A percentile compares a stretch with the other conserved stretches of the same genome.
Conservation (phyloP, 2,113 vertebrate genomes). For the Oncorhynchus mykiss region DNA sequence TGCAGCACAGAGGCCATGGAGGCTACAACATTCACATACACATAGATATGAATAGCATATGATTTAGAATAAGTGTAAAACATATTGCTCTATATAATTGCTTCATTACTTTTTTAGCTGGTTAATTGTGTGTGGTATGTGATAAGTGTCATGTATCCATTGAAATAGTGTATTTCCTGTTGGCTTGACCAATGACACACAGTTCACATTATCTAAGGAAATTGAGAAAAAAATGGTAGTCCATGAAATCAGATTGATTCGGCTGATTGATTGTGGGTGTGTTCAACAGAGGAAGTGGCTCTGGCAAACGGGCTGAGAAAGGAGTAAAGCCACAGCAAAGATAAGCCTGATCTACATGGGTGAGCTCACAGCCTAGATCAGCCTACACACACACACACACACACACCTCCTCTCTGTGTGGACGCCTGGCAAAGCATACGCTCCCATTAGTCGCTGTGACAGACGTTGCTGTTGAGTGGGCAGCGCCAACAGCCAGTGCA, state of each 20-base stretch:
- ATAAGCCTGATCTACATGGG: too few species aligned
- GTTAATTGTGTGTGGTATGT: neutral
- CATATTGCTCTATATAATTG: neutral
- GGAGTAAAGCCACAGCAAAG: neutral
- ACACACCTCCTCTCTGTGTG: conserved; percentile 25
- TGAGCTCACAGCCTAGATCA: neutral
- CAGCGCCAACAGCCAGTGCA: conserved; percentile 41
- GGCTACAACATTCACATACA: conserved; percentile 51
- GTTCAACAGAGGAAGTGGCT: too few species aligned
- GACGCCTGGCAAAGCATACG: conserved; percentile 48
- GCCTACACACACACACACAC: conserved; percentile 12
- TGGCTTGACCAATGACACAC: neutral
- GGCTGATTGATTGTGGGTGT: too few species aligned
- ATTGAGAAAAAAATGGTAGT: neutral
- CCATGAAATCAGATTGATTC: neutral
- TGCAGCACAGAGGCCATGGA: too few species aligned
- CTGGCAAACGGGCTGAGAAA: too few species aligned
- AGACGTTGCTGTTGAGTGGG: conserved; percentile 26
- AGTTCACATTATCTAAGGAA: neutral
- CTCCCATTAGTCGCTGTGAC: conserved; percentile 50
- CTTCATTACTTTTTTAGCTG: neutral
- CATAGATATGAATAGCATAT: conserved; percentile 63
- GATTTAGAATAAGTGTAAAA: neutral
- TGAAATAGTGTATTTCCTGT: neutral
- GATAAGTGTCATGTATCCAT: neutral